Evolutionary conservation across 1,140 invertebrate genomes (phyloP).

Genomic region (Akabosia matsudoensis): DNA sequence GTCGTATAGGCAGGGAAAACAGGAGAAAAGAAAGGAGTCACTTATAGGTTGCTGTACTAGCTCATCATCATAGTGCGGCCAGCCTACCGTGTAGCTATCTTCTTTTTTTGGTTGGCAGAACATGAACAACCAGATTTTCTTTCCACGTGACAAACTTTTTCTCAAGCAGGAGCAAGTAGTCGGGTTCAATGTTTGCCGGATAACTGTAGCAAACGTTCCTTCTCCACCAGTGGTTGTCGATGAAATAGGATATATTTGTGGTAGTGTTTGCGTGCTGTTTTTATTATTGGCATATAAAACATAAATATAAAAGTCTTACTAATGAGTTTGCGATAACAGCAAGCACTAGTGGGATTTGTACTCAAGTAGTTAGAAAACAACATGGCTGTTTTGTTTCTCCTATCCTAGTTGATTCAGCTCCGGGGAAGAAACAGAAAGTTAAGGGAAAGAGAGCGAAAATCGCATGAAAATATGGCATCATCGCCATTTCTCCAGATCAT

Average conservation of each 20-base stretch:
- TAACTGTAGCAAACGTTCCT: background rate
- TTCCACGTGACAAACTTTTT: no score
- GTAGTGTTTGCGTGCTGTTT: no score
- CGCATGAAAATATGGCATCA: constrained; percentile 13
- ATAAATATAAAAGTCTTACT: background rate
- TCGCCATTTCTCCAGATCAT: background rate
- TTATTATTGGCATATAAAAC: background rate
- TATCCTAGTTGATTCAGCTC: no score
- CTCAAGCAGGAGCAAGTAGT: background rate
- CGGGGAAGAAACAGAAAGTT: background rate
- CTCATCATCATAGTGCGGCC: background rate
- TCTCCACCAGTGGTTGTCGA: background rate
- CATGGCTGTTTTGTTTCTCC: background rate
- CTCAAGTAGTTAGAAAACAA: no score
- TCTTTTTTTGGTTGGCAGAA: background rate
- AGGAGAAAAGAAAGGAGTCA: background rate
- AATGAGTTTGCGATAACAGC: constrained; percentile 17
- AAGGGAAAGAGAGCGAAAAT: background rate
- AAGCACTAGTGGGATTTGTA: no score
- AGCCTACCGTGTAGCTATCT: background rate
- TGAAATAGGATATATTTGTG: no score
- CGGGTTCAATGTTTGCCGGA: background rate
- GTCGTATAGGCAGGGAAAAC: background rate
- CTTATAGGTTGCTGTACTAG: background rate
- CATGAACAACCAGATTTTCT: background rate